phyloP scores from a whole-genome alignment of 1,140 invertebrate species.

The Oncopodura yosiiana region DNA sequence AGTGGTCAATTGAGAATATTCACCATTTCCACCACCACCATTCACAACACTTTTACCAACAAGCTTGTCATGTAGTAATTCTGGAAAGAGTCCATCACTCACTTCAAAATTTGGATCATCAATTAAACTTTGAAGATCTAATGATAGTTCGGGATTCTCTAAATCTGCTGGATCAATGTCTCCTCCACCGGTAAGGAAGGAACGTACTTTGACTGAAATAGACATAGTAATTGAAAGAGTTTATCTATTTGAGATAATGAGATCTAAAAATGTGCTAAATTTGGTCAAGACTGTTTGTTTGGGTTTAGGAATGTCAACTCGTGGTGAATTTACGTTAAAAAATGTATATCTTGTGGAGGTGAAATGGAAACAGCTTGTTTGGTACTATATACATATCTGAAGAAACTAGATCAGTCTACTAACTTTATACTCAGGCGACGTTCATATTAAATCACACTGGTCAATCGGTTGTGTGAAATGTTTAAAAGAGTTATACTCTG shows the following conservation, averaged over 20 bases:
- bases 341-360: no score
- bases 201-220: constrained; percentile 32
- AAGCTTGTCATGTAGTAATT: constrained; percentile 51
- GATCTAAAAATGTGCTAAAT: neutral
- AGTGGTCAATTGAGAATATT: constrained; percentile 18
- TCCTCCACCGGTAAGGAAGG: constrained; percentile 34
- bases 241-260: no score
- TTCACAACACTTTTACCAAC: no score
- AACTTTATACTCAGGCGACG: no score
- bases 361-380: no score
- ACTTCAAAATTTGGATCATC: constrained; percentile 67
- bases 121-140: constrained; percentile 77
- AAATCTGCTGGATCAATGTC: constrained; percentile 67
- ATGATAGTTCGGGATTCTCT: constrained; percentile 74
- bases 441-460: no score
- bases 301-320: constrained; percentile 35
- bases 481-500: no score
- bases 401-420: no score
- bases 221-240: no score
- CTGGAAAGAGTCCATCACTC: constrained; percentile 65
- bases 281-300: neutral
- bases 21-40: constrained; percentile 35
- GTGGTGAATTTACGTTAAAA: no score
- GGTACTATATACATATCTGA: no score
- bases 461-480: no score